Conservation (phyloP, 2,113 vertebrate species). For the Cettia cetti region DNA sequence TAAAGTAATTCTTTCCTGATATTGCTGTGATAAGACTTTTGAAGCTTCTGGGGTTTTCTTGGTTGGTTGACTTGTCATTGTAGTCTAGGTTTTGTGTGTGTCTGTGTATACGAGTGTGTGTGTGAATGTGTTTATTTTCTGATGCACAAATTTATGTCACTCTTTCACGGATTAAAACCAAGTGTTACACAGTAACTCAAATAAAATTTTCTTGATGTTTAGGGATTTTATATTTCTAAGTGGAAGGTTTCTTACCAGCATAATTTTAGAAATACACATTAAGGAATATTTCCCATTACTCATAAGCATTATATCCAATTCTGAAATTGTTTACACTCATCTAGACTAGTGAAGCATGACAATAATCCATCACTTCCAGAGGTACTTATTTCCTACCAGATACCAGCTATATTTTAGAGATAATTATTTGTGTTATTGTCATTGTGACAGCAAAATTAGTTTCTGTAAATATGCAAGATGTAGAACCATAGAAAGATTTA, state of each 20-base stretch:
- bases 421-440: constrained; percentile 1
- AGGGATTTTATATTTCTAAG: not conserved
- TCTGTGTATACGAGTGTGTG: not conserved
- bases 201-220: not conserved
- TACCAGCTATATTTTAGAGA: not conserved
- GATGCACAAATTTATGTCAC: not conserved
- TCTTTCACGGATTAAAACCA: not conserved
- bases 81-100: not conserved
- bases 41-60: not conserved
- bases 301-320: not conserved
- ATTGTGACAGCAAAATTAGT: not conserved
- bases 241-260: not conserved
- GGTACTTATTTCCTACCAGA: not conserved
- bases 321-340: not conserved
- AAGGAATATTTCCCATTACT: not conserved
- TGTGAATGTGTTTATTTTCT: not conserved
- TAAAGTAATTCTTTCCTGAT: not conserved
- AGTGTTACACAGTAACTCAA: not conserved
- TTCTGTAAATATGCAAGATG: not conserved
- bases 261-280: not conserved
- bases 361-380: not conserved
- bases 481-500: not conserved
- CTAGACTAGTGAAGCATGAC: not conserved
- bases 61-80: not conserved
- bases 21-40: not conserved